phyloP scores from a whole-genome alignment of 2,113 vertebrate species.

The Microcebus murinus region DNA sequence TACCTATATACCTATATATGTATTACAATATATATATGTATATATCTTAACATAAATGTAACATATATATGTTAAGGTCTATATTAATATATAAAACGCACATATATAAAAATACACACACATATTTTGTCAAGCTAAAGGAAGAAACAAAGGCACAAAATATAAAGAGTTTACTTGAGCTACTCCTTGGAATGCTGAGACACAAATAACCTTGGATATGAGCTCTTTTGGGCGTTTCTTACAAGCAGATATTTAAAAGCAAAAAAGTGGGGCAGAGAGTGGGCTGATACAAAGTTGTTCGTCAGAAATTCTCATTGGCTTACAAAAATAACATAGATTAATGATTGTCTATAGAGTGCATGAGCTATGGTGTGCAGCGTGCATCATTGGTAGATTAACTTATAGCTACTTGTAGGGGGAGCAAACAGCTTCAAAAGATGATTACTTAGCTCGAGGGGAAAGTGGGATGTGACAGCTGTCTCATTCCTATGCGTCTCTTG shows the following conservation, averaged over 20 bases:
- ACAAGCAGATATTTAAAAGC: background rate
- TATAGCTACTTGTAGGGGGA: background rate
- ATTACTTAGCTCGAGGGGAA: background rate
- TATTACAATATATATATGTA: too few species aligned
- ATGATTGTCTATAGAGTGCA: background rate
- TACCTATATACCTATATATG: too few species aligned
- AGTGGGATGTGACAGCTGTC: background rate
- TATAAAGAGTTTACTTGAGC: background rate
- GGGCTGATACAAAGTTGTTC: background rate
- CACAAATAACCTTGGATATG: background rate
- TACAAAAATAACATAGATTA: background rate
- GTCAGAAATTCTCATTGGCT: background rate
- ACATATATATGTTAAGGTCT: background rate
- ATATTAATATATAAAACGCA: too few species aligned
- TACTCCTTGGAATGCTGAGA: background rate
- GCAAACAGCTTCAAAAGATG: background rate
- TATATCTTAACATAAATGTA: too few species aligned
- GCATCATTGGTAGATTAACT: background rate
- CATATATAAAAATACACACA: background rate
- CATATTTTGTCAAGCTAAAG: background rate
- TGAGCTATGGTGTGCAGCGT: background rate
- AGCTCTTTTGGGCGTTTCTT: background rate
- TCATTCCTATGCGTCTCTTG: background rate
- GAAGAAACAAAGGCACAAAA: background rate
- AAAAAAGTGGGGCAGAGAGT: background rate